Percentiles rank a stretch among this genome's conserved stretches.
These are phyloP conservation scores for Salticus scenicus DNA, from an alignment of 2,888 invertebrate species.

Conservation along the genomic window DNA sequence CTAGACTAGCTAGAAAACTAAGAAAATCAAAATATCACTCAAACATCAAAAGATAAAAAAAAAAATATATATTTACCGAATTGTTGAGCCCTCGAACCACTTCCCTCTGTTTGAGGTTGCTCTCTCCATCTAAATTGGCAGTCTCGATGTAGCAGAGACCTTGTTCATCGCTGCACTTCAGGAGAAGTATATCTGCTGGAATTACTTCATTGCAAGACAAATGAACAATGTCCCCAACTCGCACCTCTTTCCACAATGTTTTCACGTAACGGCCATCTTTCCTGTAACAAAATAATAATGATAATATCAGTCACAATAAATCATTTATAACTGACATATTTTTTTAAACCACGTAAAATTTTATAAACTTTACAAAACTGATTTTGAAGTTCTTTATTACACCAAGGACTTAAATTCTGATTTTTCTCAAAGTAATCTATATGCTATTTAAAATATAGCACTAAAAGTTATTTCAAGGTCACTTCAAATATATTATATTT, in stretches of 20 bases:
- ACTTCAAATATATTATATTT: too few species aligned
- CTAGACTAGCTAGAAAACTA: too few species aligned
- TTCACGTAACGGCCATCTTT: slow-evolving; percentile 88
- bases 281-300: slow-evolving; percentile 77
- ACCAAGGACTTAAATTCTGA: too few species aligned
- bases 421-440: too few species aligned
- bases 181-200: slow-evolving; percentile 94
- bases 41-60: not conserved
- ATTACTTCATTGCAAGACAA: slow-evolving; percentile 96
- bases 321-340: too few species aligned
- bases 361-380: too few species aligned
- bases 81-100: slow-evolving; percentile 86
- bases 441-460: too few species aligned
- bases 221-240: slow-evolving; percentile 95
- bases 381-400: too few species aligned
- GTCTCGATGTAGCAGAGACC: slow-evolving; percentile 99
- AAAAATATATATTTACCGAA: slow-evolving; percentile 78
- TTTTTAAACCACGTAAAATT: too few species aligned
- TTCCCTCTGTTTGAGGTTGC: slow-evolving; percentile 97
- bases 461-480: too few species aligned
- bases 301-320: too few species aligned
- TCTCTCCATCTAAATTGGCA: slow-evolving; percentile 98
- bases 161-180: slow-evolving; percentile 86
- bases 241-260: slow-evolving; percentile 91
- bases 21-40: too few species aligned